A percentile compares a stretch with the other conserved stretches of the same genome.
These are phyloP conservation scores for Catocala fraxini DNA, from an alignment of 2,888 invertebrate species.

Conservation along the genomic window DNA sequence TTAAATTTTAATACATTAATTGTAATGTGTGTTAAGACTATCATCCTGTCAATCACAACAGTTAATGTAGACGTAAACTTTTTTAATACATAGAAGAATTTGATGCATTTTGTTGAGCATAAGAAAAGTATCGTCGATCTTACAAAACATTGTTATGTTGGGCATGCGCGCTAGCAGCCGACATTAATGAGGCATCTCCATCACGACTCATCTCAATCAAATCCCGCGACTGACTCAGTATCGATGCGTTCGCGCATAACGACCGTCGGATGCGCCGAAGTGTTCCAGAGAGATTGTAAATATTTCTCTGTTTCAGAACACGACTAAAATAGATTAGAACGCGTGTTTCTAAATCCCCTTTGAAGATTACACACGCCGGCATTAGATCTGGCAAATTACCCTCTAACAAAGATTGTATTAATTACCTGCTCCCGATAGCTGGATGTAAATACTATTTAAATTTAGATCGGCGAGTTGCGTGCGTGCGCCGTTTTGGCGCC, in stretches of 20 bases:
- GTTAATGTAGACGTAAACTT: slow-evolving; percentile 12
- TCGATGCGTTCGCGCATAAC: slow-evolving; percentile 84
- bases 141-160: slow-evolving; percentile 49
- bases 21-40: slow-evolving; percentile 22
- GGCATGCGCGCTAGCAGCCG: slow-evolving; percentile 61
- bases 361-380: slow-evolving; percentile 87
- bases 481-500: slow-evolving; percentile 71
- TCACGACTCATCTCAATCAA: slow-evolving; percentile 77
- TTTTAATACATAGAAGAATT: slow-evolving; percentile 16
- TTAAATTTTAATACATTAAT: slow-evolving; percentile 22
- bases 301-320: slow-evolving; percentile 87
- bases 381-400: slow-evolving; percentile 88
- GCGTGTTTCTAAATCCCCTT: slow-evolving; percentile 88
- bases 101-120: slow-evolving; percentile 19
- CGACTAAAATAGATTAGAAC: slow-evolving; percentile 86
- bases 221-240: slow-evolving; percentile 75
- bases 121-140: slow-evolving; percentile 41
- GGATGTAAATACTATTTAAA: slow-evolving; percentile 85
- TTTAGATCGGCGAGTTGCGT: slow-evolving; percentile 79
- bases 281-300: slow-evolving; percentile 87
- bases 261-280: slow-evolving; percentile 87
- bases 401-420: slow-evolving; percentile 88
- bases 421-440: slow-evolving; percentile 86
- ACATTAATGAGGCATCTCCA: slow-evolving; percentile 78
- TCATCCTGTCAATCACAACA: slow-evolving; percentile 27